Evolutionary conservation across 2,888 invertebrate genomes (phyloP).

Genomic region (Agonum fuliginosum): DNA sequence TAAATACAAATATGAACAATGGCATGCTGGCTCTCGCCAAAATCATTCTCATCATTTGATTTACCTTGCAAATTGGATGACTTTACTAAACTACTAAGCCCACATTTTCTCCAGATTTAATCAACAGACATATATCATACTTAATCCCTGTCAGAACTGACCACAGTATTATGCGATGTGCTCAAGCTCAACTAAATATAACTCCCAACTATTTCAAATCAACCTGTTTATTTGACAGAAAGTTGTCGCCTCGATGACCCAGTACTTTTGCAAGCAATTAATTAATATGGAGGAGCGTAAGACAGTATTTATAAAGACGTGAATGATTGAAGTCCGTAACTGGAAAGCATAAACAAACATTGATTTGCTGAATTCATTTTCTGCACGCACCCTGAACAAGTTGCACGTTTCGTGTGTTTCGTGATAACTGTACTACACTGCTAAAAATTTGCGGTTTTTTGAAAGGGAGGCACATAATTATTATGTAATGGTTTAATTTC

Average conservation of each 20-base stretch:
- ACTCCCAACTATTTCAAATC: neutral
- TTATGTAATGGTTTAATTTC: neutral
- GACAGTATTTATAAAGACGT: slow-evolving; percentile 22
- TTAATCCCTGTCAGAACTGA: slow-evolving; percentile 46
- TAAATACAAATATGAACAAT: slow-evolving; percentile 10
- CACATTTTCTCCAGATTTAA: slow-evolving; percentile 34
- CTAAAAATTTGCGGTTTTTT: slow-evolving; percentile 19
- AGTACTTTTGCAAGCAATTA: slow-evolving; percentile 13
- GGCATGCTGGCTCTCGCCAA: neutral
- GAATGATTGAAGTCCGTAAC: neutral
- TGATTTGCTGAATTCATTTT: slow-evolving; percentile 48
- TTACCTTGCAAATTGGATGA: slow-evolving; percentile 13
- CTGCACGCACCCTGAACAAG: slow-evolving; percentile 38
- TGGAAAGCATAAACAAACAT: slow-evolving; percentile 30
- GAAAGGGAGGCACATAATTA: neutral
- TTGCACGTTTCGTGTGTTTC: slow-evolving; percentile 6
- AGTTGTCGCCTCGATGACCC: slow-evolving; percentile 33
- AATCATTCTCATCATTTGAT: slow-evolving; percentile 1
- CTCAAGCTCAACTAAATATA: slow-evolving; percentile 21
- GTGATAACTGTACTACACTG: slow-evolving; percentile 30
- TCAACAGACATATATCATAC: slow-evolving; percentile 34
- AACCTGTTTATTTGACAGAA: slow-evolving; percentile 24
- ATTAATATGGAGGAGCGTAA: neutral
- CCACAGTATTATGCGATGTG: slow-evolving; percentile 18
- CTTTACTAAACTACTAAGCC: neutral